These are phyloP conservation scores for Anthoscopus minutus DNA, from an alignment of 2,113 vertebrate genomes.

Conservation along the genomic window DNA sequence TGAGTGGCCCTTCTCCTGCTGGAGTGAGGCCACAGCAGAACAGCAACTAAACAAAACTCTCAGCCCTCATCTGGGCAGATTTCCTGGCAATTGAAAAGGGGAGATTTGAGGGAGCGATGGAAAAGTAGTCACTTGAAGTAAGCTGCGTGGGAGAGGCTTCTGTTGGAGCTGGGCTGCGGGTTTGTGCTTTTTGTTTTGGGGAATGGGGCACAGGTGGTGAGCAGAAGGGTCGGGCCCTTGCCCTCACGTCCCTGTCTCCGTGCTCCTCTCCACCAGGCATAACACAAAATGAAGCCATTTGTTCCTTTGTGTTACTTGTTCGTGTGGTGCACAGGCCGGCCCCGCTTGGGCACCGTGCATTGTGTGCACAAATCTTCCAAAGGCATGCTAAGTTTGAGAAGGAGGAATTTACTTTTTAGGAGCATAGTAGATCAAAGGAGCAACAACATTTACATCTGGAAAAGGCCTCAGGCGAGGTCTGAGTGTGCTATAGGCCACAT, in stretches of 20 bases:
- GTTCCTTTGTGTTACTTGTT: background rate
- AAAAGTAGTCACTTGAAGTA: background rate
- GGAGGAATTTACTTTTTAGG: background rate
- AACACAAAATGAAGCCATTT: background rate
- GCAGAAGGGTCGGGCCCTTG: background rate
- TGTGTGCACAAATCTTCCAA: background rate
- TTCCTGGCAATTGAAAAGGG: background rate
- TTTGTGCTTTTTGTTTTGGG: too few species aligned
- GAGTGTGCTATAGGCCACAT: background rate
- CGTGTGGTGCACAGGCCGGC: rapidly evolving
- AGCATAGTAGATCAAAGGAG: background rate
- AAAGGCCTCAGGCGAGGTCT: background rate
- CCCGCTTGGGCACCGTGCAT: rapidly evolving
- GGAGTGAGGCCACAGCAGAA: rapidly evolving
- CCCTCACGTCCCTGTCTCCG: background rate
- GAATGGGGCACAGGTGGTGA: background rate
- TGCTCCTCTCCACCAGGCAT: background rate
- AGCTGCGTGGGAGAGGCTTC: background rate
- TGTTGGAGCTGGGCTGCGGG: background rate
- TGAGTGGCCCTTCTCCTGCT: background rate
- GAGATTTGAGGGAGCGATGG: background rate
- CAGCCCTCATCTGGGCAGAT: rapidly evolving
- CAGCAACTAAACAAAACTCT: background rate
- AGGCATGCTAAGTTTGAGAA: rapidly evolving
- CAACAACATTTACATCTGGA: background rate